Evolutionary conservation across 2,113 vertebrate genomes (phyloP).

Genomic region (Mustela nigripes): DNA sequence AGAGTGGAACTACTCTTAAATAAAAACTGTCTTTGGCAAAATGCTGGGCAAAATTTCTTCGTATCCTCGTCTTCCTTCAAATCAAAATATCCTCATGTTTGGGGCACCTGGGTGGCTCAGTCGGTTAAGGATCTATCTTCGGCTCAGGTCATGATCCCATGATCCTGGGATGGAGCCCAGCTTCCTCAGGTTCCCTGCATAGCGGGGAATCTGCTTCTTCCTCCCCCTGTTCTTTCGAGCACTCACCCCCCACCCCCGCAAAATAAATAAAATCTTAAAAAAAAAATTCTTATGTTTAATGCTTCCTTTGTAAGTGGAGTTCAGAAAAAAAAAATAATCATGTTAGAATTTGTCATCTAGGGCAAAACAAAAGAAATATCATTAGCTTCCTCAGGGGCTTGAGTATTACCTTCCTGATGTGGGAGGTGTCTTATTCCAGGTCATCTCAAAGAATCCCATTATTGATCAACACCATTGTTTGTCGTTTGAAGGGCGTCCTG

Average conservation of each 20-base stretch:
- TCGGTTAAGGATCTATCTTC: background rate
- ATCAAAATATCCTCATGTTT: background rate
- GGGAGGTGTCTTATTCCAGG: background rate
- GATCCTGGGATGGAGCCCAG: background rate
- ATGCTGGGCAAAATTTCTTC: background rate
- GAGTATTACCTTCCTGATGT: background rate
- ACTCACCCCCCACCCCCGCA: too few species aligned
- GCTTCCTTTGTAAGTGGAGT: background rate
- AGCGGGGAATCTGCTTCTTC: too few species aligned
- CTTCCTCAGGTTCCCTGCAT: too few species aligned
- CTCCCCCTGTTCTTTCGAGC: too few species aligned
- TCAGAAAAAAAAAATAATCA: background rate
- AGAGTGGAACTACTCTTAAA: background rate
- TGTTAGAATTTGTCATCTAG: background rate
- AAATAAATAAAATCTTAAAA: too few species aligned
- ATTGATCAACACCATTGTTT: background rate
- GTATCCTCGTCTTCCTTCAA: background rate
- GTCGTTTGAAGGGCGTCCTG: background rate
- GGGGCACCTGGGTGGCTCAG: background rate
- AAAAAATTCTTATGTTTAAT: background rate
- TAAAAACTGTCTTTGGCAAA: background rate
- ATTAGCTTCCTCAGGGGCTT: background rate
- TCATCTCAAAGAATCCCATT: background rate
- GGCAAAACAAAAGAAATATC: background rate
- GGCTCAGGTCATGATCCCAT: background rate